phyloP scores from a whole-genome alignment of 23 tunicate genomes.

The Phallusia fumigata region DNA sequence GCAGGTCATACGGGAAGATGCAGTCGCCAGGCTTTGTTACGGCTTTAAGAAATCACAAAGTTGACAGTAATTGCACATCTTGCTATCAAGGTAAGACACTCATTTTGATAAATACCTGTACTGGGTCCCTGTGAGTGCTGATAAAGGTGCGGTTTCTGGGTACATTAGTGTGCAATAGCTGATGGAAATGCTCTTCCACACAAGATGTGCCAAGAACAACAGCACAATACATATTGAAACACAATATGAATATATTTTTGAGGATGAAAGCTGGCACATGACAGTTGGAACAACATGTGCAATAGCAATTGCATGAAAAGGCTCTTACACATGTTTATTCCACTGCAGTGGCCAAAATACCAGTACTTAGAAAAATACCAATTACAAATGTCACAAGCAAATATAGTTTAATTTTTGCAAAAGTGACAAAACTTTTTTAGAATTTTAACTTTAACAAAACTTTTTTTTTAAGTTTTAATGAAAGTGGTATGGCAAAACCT shows the following conservation, averaged over 20 bases:
- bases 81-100: too few species aligned
- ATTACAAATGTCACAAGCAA: too few species aligned
- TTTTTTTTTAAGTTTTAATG: too few species aligned
- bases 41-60: constrained; percentile 39
- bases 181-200: constrained; percentile 36
- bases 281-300: constrained; percentile 30
- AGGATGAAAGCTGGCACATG: neutral
- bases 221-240: neutral
- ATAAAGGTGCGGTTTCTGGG: constrained; percentile 5
- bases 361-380: too few species aligned
- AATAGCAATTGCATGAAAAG: constrained; percentile 19
- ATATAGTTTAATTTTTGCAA: too few species aligned
- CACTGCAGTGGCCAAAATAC: neutral
- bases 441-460: too few species aligned
- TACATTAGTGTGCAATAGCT: constrained; percentile 76
- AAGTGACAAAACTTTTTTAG: too few species aligned
- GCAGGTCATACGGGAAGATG: constrained; percentile 78
- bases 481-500: too few species aligned
- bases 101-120: too few species aligned
- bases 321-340: constrained; percentile 21
- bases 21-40: constrained; percentile 80
- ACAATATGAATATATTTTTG: neutral
- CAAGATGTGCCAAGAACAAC: constrained; percentile 15
- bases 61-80: too few species aligned
- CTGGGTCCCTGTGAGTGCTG: constrained; percentile 22